phyloP scores from a whole-genome alignment of 2,113 vertebrate genomes.

The Nanorana parkeri region DNA sequence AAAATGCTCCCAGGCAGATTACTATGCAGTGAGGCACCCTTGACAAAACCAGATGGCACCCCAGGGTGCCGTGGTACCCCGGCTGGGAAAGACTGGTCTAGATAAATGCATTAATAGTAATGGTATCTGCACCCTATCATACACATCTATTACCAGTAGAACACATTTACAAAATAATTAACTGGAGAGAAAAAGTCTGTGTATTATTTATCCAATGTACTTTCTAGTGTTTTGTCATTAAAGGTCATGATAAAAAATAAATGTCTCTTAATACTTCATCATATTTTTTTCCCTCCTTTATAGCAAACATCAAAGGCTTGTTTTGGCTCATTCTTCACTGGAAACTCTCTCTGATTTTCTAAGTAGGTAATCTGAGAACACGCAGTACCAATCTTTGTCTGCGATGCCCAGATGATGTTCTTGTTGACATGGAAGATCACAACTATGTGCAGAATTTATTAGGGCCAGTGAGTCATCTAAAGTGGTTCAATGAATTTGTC shows the following conservation, averaged over 20 bases:
- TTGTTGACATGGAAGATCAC: constrained; percentile 48
- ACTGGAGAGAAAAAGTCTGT: neutral
- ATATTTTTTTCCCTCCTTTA: neutral
- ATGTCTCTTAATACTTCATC: neutral
- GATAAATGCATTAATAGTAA: too few relatives aligned
- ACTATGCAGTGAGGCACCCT: too few relatives aligned
- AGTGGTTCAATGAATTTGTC: constrained; percentile 14
- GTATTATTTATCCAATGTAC: neutral
- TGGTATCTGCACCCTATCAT: too few relatives aligned
- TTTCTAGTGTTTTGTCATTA: neutral
- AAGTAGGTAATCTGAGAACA: constrained; percentile 10
- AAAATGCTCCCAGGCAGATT: too few relatives aligned
- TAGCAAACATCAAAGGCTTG: neutral
- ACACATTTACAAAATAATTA: neutral
- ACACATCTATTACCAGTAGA: neutral
- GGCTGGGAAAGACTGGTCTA: too few relatives aligned
- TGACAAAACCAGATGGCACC: too few relatives aligned
- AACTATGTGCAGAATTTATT: constrained; percentile 22
- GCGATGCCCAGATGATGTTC: constrained; percentile 13
- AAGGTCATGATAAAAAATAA: constrained; percentile 16
- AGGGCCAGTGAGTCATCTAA: constrained; percentile 35
- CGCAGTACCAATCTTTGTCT: neutral
- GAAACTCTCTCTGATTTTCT: neutral
- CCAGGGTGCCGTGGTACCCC: too few relatives aligned
- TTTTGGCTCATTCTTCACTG: neutral